Evolutionary conservation across 2,888 invertebrate species (phyloP).

Genomic region (Heliconius erato): DNA sequence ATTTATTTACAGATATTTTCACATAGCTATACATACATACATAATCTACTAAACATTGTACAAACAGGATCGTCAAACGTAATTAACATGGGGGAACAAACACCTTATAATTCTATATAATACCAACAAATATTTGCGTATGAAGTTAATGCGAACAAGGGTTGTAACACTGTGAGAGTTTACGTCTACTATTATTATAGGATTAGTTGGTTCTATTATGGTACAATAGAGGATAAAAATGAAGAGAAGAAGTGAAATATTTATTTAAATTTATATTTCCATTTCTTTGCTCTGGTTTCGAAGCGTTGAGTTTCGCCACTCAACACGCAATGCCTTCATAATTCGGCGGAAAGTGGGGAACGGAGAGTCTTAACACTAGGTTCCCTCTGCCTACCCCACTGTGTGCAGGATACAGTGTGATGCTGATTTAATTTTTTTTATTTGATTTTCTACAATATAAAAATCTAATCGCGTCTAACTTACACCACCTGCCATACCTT

Average conservation of each 20-base stretch:
- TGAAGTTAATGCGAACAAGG: conserved; percentile 43
- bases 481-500: conserved; percentile 53
- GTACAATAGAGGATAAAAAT: background rate
- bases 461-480: conserved; percentile 34
- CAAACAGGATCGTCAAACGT: conserved; percentile 22
- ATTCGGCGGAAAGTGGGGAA: too few relatives aligned
- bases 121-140: conserved; percentile 44
- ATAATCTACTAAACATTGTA: background rate
- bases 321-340: too few relatives aligned
- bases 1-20: background rate
- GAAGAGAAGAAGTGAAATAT: too few relatives aligned
- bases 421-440: too few relatives aligned
- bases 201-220: conserved; percentile 3
- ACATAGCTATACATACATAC: background rate
- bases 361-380: too few relatives aligned
- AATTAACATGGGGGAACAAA: conserved; percentile 37
- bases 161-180: conserved; percentile 20
- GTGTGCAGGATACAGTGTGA: too few relatives aligned
- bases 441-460: background rate
- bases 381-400: background rate
- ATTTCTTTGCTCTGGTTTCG: background rate
- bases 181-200: conserved; percentile 14
- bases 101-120: conserved; percentile 42
- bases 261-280: background rate
- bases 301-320: too few relatives aligned